These are phyloP conservation scores for Liposcelis brunnea DNA, from an alignment of 2,888 invertebrate species.

Conservation along the genomic window DNA sequence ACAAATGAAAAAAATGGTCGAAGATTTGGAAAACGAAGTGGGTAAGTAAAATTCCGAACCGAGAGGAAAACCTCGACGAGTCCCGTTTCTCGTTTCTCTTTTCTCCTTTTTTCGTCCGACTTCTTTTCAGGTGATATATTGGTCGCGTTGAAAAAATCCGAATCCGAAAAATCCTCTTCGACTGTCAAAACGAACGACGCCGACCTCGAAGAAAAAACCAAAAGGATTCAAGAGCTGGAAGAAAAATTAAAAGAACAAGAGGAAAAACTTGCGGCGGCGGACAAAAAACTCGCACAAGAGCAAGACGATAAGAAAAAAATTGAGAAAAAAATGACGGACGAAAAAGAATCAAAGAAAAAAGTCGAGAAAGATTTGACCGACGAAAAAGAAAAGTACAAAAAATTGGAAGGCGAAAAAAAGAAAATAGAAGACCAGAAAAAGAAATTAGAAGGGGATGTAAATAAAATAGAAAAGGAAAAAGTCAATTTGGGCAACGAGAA, in stretches of 20 bases:
- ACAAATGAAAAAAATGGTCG: slow-evolving; percentile 65
- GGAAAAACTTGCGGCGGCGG: slow-evolving; percentile 6
- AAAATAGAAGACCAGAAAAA: slow-evolving; percentile 35
- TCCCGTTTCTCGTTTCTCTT: slow-evolving; percentile 19
- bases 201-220: neutral
- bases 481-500: slow-evolving; percentile 30
- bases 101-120: slow-evolving; percentile 18
- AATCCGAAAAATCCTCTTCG: slow-evolving; percentile 25
- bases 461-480: slow-evolving; percentile 31
- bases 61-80: slow-evolving; percentile 16
- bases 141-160: slow-evolving; percentile 41
- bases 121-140: slow-evolving; percentile 38
- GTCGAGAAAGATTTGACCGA: slow-evolving; percentile 19
- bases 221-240: slow-evolving; percentile 21
- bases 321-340: slow-evolving; percentile 15
- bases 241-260: slow-evolving; percentile 24
- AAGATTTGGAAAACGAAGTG: slow-evolving; percentile 75
- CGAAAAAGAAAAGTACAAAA: slow-evolving; percentile 20
- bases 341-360: slow-evolving; percentile 19
- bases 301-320: slow-evolving; percentile 13
- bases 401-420: slow-evolving; percentile 31
- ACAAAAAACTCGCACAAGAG: slow-evolving; percentile 12
- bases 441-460: slow-evolving; percentile 33
- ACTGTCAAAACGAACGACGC: slow-evolving; percentile 22
- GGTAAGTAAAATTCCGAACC: slow-evolving; percentile 27